Evolutionary conservation across 2,797 vertebrate species (phyloP).

Genomic region (Lophotriccus pileatus): DNA sequence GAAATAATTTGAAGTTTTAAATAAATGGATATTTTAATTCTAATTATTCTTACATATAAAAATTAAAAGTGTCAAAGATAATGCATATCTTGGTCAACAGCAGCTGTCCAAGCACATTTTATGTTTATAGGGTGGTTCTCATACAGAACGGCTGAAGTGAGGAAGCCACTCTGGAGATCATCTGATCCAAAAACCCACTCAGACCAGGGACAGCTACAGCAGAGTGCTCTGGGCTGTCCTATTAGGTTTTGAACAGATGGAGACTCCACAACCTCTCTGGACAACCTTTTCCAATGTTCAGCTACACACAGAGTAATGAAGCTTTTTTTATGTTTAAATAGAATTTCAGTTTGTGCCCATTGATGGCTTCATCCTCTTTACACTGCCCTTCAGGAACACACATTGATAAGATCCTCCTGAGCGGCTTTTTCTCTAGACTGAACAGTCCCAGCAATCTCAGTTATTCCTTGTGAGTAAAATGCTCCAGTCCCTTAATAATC

Average conservation of each 20-base stretch:
- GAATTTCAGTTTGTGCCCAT: background rate
- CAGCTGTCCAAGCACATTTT: background rate
- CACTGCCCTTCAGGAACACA: background rate
- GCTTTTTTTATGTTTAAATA: background rate
- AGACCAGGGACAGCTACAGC: background rate
- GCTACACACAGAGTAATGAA: background rate
- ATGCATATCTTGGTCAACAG: background rate
- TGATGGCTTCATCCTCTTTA: background rate
- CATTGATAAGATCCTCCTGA: background rate
- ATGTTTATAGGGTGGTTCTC: background rate
- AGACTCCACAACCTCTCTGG: background rate
- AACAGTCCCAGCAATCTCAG: background rate
- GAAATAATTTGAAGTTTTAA: background rate
- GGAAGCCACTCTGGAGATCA: background rate
- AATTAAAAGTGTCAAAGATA: background rate
- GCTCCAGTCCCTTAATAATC: background rate
- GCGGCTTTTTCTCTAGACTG: background rate
- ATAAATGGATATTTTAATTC: background rate
- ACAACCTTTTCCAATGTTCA: background rate
- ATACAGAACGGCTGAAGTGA: background rate
- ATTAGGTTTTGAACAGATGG: background rate
- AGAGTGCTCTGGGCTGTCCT: background rate
- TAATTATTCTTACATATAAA: background rate
- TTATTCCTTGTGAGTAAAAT: background rate
- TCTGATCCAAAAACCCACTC: background rate